Evolutionary conservation across 2,113 vertebrate genomes (phyloP), one percentile per base, ranked within the genome.

Genomic region (Ceyx margarethae): DNA sequence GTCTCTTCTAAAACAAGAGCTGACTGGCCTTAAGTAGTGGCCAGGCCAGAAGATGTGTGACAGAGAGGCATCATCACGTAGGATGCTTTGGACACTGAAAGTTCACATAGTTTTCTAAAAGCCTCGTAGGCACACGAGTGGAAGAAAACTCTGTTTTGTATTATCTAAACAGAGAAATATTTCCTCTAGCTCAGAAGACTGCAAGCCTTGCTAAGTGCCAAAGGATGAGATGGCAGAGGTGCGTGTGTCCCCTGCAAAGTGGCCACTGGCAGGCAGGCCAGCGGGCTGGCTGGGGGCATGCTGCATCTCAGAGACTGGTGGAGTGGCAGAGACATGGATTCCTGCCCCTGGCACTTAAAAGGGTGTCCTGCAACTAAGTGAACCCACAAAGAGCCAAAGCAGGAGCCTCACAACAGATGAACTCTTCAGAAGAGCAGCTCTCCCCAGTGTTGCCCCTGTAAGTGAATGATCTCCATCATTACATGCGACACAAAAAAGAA

Each of bases 361-460:
- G 22, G n/a, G 8, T 45, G 26, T 17, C 13, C 12, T 31, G n/a
- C 16, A 21, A 13, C 53, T 15, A 48, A 68, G 26, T 17, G 35
- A 81, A 84, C 65, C 25, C 22, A 4, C 4, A 15, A 18, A 35
- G 37, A 17, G 10, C 9, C 13, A 3, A 81, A 71, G 20, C 18
- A 11, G 1, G 4, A 65, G 10, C 64, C 33, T 54, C 23, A 2
- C 1, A 61, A 42, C 18, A 66, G 18, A 43, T 31, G 45, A 50
- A 13, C 21, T 79, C 51, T 74, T n/a, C 17, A 53, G 51, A 77
- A 50, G 10, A 22, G 18, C 56, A 58, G 31, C n/a, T 56, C 51
- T 46, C 43, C 61, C 8, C 23, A 37, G 11, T 19, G 8, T 64
- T 57, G 23, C 65, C 50, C 46, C 6, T 0, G 0, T 25, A 62